Evolutionary conservation across 2,113 vertebrate species (phyloP), one percentile per base, ranked within the genome.

Genomic region (Sebastes fasciatus): DNA sequence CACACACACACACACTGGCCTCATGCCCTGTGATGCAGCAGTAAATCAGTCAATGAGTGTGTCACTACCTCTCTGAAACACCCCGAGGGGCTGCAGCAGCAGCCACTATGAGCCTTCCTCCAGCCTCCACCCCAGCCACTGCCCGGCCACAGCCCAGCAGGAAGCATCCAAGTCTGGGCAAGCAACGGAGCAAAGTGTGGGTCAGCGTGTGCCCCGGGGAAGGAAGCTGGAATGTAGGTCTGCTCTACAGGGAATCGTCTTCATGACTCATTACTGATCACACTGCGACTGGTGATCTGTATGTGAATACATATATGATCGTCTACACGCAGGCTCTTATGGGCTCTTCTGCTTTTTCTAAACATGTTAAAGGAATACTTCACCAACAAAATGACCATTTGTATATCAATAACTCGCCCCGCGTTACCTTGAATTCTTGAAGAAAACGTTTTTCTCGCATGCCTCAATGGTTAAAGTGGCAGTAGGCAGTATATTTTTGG

Each of bases 151-250:
- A 51, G 68, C 79, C 69, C 88, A 87, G 85, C 77, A 79, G 89
- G 80, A 88, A 79, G 74, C 74, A 43, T 13, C 60, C 23, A 52
- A 85, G 90, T 48, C 54, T n/a, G 67, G 60, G 26, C 58, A 54
- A 58, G 71, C 77, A 79, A 75, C 1, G 21, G 73, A 65, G 68
- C 26, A 69, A 79, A 84, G 84, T 80, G 73, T 83, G 82, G 92
- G 92, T 93, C 92, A 91, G 67, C 46, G 4, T 43, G 51, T 79
- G 79, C 89, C 91, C 86, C 9, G 68, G 52, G 87, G 90, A 68
- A 9, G 34, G 55, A 66, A 61, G 54, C 57, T 71, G 74, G 43
- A 88, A 83, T 81, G 63, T 88, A 80, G 87, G 83, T 87, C 82
- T 84, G 14, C 80, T 80, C 14, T 51, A 19, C 42, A 78, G 51